Conservation (phyloP, 2,888 invertebrate species). For the Didymodactylos carnosus region DNA sequence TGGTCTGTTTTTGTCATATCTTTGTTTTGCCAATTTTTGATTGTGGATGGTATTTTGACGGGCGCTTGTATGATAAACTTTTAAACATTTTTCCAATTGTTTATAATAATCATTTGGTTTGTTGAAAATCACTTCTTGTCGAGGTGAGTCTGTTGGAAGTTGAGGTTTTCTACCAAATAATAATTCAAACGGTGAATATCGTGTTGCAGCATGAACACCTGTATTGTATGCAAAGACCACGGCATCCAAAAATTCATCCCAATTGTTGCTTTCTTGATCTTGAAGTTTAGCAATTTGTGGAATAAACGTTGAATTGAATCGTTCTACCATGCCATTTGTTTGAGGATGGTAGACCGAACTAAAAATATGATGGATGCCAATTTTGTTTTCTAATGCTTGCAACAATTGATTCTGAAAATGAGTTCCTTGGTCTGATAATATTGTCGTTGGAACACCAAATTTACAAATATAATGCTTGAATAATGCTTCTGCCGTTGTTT, state of each 20-base stretch:
- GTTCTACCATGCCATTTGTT: conserved; percentile 13
- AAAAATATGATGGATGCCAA: conserved; percentile 16
- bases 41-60: background rate
- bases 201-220: background rate
- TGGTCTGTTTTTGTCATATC: background rate
- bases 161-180: background rate
- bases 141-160: background rate
- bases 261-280: background rate
- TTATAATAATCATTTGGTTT: background rate
- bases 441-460: background rate
- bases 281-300: background rate
- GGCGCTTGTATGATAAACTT: background rate
- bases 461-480: background rate
- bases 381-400: conserved; percentile 15
- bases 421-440: background rate
- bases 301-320: conserved; percentile 10
- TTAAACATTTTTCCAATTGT: background rate
- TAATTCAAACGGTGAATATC: background rate
- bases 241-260: background rate
- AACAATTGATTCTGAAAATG: background rate
- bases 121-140: background rate
- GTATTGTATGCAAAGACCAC: background rate
- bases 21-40: background rate
- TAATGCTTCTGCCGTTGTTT: background rate
- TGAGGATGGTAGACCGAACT: conserved; percentile 14